A percentile compares a stretch with the other conserved stretches of the same genome.
Evolutionary conservation across 2,113 vertebrate species (phyloP).

Genomic region (Antigone vipio): DNA sequence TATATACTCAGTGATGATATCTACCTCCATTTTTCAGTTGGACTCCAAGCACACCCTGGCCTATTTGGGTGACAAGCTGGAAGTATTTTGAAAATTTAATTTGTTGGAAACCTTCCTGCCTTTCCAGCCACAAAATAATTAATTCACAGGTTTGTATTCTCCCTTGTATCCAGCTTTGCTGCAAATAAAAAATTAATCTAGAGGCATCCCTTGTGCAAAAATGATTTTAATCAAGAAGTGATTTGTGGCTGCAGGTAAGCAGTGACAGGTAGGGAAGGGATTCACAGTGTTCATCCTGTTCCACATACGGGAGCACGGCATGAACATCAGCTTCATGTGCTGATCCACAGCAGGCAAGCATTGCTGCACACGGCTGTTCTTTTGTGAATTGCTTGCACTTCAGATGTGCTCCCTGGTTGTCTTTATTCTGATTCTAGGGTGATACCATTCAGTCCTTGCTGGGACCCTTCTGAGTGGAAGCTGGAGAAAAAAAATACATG

Average conservation of each 20-base stretch:
- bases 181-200: not conserved
- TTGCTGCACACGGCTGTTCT: not conserved
- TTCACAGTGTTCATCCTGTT: not conserved
- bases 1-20: not conserved
- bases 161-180: not conserved
- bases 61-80: not conserved
- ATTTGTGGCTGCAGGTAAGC: not conserved
- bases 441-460: not conserved
- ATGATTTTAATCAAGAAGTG: conserved; percentile 1
- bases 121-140: not conserved
- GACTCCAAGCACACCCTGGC: not conserved
- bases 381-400: not conserved
- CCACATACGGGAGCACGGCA: not conserved
- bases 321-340: not conserved
- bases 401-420: not conserved
- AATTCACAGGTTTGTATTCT: not conserved
- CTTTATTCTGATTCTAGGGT: not conserved
- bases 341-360: not conserved
- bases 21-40: not conserved
- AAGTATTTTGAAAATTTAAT: not conserved
- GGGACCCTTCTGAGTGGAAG: not conserved
- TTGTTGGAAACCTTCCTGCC: not conserved
- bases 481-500: not conserved
- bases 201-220: not conserved
- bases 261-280: not conserved